A percentile compares a stretch with the other conserved stretches of the same genome.
These are phyloP conservation scores for Epinephelus lanceolatus DNA, from an alignment of 2,113 vertebrate genomes.

Conservation along the genomic window DNA sequence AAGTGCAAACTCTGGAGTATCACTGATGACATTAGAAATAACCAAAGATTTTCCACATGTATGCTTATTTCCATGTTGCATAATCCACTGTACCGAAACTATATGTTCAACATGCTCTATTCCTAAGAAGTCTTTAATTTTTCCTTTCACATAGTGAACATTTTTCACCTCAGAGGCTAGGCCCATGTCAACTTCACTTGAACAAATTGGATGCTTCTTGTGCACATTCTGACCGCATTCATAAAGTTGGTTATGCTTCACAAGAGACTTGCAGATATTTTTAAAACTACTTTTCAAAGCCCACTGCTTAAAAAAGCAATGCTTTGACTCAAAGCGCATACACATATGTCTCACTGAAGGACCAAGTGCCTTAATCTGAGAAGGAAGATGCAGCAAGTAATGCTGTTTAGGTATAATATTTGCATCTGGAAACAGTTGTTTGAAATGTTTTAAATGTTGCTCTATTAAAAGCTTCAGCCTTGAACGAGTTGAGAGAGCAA, in stretches of 20 bases:
- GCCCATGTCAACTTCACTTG: neutral
- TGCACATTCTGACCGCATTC: constrained; percentile 7
- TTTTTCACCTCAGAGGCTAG: constrained; percentile 16
- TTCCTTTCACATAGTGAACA: constrained; percentile 7
- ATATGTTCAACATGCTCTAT: neutral
- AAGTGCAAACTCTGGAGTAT: constrained; percentile 27
- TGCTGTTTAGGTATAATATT: constrained; percentile 53
- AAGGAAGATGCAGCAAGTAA: constrained; percentile 48
- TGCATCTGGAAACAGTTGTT: constrained; percentile 22
- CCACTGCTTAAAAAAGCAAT: constrained; percentile 57
- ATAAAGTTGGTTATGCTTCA: constrained; percentile 31
- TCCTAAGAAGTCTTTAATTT: constrained; percentile 23
- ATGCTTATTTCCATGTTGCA: constrained; percentile 27
- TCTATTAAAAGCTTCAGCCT: constrained; percentile 29
- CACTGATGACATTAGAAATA: constrained; percentile 30
- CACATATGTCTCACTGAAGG: constrained; percentile 47
- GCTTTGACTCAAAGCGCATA: constrained; percentile 59
- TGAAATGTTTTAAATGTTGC: constrained; percentile 28
- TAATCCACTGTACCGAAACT: constrained; percentile 12
- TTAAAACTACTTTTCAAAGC: constrained; percentile 49
- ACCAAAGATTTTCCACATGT: constrained; percentile 25
- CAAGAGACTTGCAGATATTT: constrained; percentile 32
- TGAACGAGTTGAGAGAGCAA: constrained; percentile 14
- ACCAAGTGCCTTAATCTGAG: constrained; percentile 43
- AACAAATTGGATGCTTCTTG: neutral